phyloP scores from a whole-genome alignment of 2,113 vertebrate species.

The Zosterops borbonicus region DNA sequence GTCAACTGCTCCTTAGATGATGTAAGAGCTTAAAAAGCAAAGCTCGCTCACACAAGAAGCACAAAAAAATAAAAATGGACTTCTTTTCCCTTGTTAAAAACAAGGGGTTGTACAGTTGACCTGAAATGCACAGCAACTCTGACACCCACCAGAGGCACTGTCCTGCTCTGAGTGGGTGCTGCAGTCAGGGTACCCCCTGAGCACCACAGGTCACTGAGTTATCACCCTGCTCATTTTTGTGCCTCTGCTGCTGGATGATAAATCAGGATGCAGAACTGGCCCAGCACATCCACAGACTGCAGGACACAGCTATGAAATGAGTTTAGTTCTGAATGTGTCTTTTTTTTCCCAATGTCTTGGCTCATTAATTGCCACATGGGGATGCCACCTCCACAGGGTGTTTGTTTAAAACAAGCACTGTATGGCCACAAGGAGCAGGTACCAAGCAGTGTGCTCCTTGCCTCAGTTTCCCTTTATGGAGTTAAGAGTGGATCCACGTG shows the following conservation, averaged over 20 bases:
- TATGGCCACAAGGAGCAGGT: not conserved
- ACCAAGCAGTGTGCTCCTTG: not conserved
- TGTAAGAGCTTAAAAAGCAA: not conserved
- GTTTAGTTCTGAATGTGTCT: not conserved
- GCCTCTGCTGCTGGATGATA: not conserved
- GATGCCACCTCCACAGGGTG: not conserved
- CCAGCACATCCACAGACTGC: not conserved
- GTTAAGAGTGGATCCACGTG: no score
- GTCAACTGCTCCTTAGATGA: not conserved
- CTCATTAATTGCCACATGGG: not conserved
- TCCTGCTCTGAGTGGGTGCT: not conserved
- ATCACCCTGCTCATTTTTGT: not conserved
- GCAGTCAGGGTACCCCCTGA: not conserved
- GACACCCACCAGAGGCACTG: not conserved
- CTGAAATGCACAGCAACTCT: not conserved
- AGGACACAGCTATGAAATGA: not conserved
- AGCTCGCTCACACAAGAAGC: not conserved
- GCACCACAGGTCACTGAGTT: not conserved
- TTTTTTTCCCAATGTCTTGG: not conserved
- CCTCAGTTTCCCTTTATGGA: not conserved
- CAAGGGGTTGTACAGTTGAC: fast-evolving
- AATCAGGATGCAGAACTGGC: not conserved
- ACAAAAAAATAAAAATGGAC: not conserved
- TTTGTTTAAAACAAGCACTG: not conserved
- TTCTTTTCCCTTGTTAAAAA: not conserved